A percentile compares a stretch with the other conserved stretches of the same genome.
Evolutionary conservation across 53 echinoderm and acorn worm species (phyloP).

Genomic region (Paracentrotus lividus): DNA sequence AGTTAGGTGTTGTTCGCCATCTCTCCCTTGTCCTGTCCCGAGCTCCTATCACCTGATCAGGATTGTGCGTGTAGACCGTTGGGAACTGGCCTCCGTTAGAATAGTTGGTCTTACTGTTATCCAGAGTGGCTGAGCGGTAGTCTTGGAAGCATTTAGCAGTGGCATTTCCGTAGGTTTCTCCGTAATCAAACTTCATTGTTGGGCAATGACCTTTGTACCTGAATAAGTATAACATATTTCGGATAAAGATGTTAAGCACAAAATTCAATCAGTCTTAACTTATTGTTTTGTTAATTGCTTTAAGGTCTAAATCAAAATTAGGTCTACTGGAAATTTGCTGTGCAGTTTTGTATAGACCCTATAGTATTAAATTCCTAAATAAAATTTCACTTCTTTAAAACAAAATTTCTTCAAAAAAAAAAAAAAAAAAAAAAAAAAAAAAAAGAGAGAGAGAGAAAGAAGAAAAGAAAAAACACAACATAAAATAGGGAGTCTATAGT

Average conservation of each 20-base stretch:
- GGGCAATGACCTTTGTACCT: conserved; percentile 99
- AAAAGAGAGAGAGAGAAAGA: too few relatives aligned
- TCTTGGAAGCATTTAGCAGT: conserved; percentile 97
- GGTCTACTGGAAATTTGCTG: too few relatives aligned
- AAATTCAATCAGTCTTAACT: too few relatives aligned
- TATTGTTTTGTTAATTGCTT: too few relatives aligned
- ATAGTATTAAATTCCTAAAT: too few relatives aligned
- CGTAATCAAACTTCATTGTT: conserved; percentile 95
- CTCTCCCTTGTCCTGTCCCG: conserved; percentile 95
- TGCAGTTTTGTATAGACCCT: too few relatives aligned
- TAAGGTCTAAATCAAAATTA: too few relatives aligned
- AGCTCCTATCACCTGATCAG: conserved; percentile 94
- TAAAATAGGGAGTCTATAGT: too few relatives aligned
- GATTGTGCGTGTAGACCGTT: conserved; percentile 97
- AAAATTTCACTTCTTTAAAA: too few relatives aligned
- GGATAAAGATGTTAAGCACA: not conserved
- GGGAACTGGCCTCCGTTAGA: conserved; percentile 95
- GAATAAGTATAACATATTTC: not conserved
- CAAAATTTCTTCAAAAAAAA: too few relatives aligned
- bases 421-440: too few relatives aligned
- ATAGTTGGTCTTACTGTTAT: conserved; percentile 92
- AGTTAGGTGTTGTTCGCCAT: conserved; percentile 90
- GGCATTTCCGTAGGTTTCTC: conserved; percentile 96
- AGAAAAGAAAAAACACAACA: too few relatives aligned
- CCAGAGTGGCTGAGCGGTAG: conserved; percentile 91